A percentile compares a stretch with the other conserved stretches of the same genome.
Evolutionary conservation across 1,140 invertebrate species (phyloP).

Genomic region (Drusus annulatus): DNA sequence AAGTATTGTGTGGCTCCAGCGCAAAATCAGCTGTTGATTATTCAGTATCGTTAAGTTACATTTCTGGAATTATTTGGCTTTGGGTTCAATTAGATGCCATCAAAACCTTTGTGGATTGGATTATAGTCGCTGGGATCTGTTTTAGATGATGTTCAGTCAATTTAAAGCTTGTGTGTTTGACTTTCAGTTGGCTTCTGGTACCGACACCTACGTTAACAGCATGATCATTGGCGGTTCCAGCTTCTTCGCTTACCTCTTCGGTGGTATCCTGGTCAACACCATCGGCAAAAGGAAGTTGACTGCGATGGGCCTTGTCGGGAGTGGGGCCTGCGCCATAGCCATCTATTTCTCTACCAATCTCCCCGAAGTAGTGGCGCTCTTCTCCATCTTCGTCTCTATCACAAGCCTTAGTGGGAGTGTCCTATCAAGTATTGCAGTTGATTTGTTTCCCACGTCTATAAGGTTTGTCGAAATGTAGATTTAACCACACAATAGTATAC

Average conservation of each 20-base stretch:
- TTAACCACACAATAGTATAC: no score
- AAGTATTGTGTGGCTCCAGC: no score
- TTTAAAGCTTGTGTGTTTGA: no score
- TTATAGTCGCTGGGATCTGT: no score
- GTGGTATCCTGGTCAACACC: slow-evolving; percentile 66
- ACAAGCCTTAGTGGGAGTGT: slow-evolving; percentile 70
- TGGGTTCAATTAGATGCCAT: no score
- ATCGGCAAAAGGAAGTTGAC: slow-evolving; percentile 70
- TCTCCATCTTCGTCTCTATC: slow-evolving; percentile 71
- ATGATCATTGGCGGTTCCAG: slow-evolving; percentile 70
- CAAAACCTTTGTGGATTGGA: no score
- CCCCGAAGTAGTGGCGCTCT: slow-evolving; percentile 64
- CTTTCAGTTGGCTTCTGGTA: slow-evolving; percentile 62
- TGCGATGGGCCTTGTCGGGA: slow-evolving; percentile 65
- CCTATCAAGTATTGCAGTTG: slow-evolving; percentile 72
- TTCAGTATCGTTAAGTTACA: no score
- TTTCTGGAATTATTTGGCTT: no score
- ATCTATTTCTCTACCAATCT: slow-evolving; percentile 69
- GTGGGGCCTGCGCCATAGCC: slow-evolving; percentile 62
- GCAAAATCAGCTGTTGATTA: no score
- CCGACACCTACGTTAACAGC: slow-evolving; percentile 72
- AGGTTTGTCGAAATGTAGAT: no score
- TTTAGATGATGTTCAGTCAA: no score
- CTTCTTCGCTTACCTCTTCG: slow-evolving; percentile 69
- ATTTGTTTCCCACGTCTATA: slow-evolving; percentile 73